A percentile compares a stretch with the other conserved stretches of the same genome.
These are phyloP conservation scores for Sarcophaga subvicina DNA, from an alignment of 2,888 invertebrate genomes.

Conservation along the genomic window DNA sequence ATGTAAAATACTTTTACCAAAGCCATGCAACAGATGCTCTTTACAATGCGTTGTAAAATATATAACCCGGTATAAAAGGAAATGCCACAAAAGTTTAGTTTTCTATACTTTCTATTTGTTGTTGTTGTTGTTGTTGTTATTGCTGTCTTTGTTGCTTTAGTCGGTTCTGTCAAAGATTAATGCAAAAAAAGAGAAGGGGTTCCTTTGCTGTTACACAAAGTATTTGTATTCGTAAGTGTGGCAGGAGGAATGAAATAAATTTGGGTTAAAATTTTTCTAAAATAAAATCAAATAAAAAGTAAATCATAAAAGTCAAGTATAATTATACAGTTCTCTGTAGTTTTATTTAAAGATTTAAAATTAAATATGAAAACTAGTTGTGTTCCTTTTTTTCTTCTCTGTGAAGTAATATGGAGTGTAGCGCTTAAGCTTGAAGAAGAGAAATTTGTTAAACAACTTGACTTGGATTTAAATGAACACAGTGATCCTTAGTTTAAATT, in stretches of 20 bases:
- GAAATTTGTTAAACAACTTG: not conserved
- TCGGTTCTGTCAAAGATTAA: constrained; percentile 58
- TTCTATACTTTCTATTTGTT: not conserved
- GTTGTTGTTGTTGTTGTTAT: not conserved
- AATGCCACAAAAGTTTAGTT: constrained; percentile 56
- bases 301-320: constrained; percentile 15
- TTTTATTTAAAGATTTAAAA: constrained; percentile 2
- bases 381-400: too few relatives aligned
- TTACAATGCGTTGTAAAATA: constrained; percentile 33
- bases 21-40: constrained; percentile 66
- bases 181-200: constrained; percentile 26
- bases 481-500: too few relatives aligned
- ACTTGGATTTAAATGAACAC: not conserved
- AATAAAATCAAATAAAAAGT: constrained; percentile 3
- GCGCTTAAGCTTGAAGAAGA: too few relatives aligned
- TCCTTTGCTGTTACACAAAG: constrained; percentile 21
- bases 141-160: not conserved
- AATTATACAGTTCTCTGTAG: constrained; percentile 21
- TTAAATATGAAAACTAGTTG: not conserved
- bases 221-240: not conserved
- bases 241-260: constrained; percentile 38
- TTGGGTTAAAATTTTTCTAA: constrained; percentile 55
- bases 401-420: too few relatives aligned
- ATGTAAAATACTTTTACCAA: constrained; percentile 47
- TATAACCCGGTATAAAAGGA: constrained; percentile 38